These are phyloP conservation scores for Orgyia antiqua DNA, from an alignment of 2,888 invertebrate genomes.

Conservation along the genomic window DNA sequence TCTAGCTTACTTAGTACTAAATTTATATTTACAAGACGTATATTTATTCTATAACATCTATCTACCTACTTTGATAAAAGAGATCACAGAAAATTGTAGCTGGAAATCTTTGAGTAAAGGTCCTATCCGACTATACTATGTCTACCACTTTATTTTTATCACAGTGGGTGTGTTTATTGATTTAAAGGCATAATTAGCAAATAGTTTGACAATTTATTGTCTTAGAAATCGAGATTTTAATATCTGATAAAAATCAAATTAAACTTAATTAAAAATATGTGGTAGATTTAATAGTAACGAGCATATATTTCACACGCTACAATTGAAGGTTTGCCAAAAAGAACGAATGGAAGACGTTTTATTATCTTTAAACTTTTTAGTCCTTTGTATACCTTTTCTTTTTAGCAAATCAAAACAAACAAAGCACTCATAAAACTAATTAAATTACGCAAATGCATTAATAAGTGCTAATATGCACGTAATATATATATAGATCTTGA, in stretches of 20 bases:
- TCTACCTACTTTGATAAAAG: constrained; percentile 71
- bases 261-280: constrained; percentile 32
- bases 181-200: constrained; percentile 60
- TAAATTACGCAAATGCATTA: constrained; percentile 74
- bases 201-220: constrained; percentile 58
- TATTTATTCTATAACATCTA: constrained; percentile 64
- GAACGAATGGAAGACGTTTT: constrained; percentile 67
- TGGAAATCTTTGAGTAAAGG: constrained; percentile 76
- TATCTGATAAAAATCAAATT: constrained; percentile 17
- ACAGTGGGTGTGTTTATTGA: constrained; percentile 64
- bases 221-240: constrained; percentile 25
- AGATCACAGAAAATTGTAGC: constrained; percentile 80
- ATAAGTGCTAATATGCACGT: constrained; percentile 47
- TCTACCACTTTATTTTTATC: constrained; percentile 74
- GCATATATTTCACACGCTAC: constrained; percentile 56
- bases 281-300: constrained; percentile 45
- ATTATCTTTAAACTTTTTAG: constrained; percentile 36
- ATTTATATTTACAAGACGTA: constrained; percentile 68
- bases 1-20: constrained; percentile 34
- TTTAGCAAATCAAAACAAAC: constrained; percentile 53
- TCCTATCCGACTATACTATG: constrained; percentile 51
- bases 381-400: constrained; percentile 43
- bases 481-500: constrained; percentile 36
- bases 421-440: constrained; percentile 56
- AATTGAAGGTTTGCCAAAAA: constrained; percentile 68